Evolutionary conservation across 1,140 invertebrate genomes (phyloP).

Genomic region (Drosophila quadrilineata): DNA sequence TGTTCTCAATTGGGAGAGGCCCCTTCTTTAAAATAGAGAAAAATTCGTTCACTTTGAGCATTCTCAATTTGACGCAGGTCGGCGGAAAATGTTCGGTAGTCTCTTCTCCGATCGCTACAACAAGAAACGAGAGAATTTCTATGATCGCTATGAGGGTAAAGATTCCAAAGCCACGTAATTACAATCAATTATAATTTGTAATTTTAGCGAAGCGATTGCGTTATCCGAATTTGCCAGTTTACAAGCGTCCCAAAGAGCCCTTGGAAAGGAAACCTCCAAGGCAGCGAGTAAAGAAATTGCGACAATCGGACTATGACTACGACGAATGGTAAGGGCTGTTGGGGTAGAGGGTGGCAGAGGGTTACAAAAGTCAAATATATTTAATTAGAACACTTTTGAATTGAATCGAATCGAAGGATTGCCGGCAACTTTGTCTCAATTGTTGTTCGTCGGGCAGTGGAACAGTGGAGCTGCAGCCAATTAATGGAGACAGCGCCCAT

Average conservation of each 20-base stretch:
- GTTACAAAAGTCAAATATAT: neutral
- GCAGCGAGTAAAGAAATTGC: neutral
- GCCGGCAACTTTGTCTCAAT: slow-evolving; percentile 33
- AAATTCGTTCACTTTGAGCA: slow-evolving; percentile 14
- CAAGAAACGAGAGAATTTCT: slow-evolving; percentile 19
- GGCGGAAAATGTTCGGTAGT: slow-evolving; percentile 30
- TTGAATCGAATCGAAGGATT: slow-evolving; percentile 21
- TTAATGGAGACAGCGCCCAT: slow-evolving; percentile 18
- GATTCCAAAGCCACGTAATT: neutral
- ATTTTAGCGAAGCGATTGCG: slow-evolving; percentile 5
- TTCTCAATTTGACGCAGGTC: neutral
- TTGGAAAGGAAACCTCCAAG: neutral
- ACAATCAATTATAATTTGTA: neutral
- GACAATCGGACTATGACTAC: slow-evolving; percentile 18
- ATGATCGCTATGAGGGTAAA: slow-evolving; percentile 29
- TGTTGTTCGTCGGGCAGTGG: slow-evolving; percentile 25
- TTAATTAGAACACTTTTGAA: slow-evolving; percentile 17
- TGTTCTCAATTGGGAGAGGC: neutral
- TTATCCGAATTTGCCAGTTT: slow-evolving; percentile 18
- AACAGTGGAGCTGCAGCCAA: slow-evolving; percentile 15
- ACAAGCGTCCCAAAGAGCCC: slow-evolving; percentile 10
- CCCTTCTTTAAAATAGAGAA: slow-evolving; percentile 21
- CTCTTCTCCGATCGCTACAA: slow-evolving; percentile 38
- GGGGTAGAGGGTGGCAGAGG: neutral
- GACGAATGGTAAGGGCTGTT: slow-evolving; percentile 21